A percentile compares a stretch with the other conserved stretches of the same genome.
Conservation (phyloP, 2,797 vertebrate genomes). For the Dendrocincla tyrannina region DNA sequence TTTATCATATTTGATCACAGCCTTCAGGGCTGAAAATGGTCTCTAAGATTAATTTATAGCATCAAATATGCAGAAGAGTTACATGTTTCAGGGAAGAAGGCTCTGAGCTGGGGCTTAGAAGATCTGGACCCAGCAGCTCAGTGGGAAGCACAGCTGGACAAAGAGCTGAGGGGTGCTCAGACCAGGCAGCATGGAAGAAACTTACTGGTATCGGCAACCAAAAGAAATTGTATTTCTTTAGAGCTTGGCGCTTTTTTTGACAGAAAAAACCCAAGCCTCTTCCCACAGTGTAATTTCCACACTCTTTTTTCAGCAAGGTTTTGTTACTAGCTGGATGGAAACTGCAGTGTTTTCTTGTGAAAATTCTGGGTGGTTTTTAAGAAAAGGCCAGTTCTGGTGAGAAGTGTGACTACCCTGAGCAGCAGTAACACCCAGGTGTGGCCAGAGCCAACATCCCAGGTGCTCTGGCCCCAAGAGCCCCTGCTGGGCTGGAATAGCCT, state of each 20-base stretch:
- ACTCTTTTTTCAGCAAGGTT: not conserved
- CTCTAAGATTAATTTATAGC: not conserved
- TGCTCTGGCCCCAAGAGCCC: not conserved
- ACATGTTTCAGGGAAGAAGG: accelerated
- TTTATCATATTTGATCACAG: constrained; percentile 19
- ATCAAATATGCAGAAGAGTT: constrained; percentile 33
- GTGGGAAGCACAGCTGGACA: not conserved
- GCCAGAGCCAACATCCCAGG: not conserved
- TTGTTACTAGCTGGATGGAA: not conserved
- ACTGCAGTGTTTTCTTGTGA: not conserved
- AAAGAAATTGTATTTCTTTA: not conserved
- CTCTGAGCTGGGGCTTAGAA: not conserved
- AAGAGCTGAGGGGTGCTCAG: not conserved
- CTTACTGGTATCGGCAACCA: not conserved
- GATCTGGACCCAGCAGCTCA: not conserved
- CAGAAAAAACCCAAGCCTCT: not conserved
- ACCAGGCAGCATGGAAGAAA: not conserved
- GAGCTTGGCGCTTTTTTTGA: not conserved
- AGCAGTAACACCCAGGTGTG: not conserved
- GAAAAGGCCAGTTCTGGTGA: not conserved
- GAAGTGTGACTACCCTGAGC: not conserved
- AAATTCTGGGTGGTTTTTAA: not conserved
- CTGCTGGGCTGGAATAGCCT: not conserved
- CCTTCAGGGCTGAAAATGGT: not conserved
- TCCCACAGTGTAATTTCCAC: not conserved